Evolutionary conservation across 1,140 invertebrate species (phyloP), one percentile per base, ranked within the genome.

Genomic region (Drosophila orosa): DNA sequence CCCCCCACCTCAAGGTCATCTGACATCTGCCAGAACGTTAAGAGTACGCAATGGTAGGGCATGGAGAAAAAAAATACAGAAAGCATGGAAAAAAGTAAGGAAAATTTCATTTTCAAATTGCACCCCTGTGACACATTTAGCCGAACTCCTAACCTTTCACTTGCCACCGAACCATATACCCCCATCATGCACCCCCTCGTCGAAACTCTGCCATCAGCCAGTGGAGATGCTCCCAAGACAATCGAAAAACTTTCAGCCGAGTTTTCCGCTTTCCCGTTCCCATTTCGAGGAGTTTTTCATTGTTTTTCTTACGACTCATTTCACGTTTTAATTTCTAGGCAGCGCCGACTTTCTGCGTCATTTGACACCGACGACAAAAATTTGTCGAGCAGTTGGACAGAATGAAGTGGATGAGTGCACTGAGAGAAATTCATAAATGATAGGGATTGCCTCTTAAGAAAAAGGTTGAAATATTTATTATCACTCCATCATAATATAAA

Each of bases 21-120:
- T 74, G 39, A 13, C 71, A 40, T 33, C 50, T 54, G 50, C 15
- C 39, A 45, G 52, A 74, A 58, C 72, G 48, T 74, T 65, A 74
- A 72, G 27, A 12, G 8, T 48, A 48, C 65, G 67, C 42, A 44
- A 52, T 80, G 59, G 48, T 45, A 45, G 24, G 48, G 10, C 39
- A 33, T n/a, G 37, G 33, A 61, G 33, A 33, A 59, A 52, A 71
- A 66, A 55, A 44, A 65, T 3, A 37, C 62, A 57, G 68, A 66
- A 13, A 68, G 48, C 52, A 48, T 47, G 48, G 33, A 37, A 52
- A 73, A 56, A 50, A 62, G 72, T 65, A 55, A 31, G 42, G 61
- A 89, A 83, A 89, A 89, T 89, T 89, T 89, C 84, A 87, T 89
- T 83, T 83, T 80, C 84, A 89, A 89, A 89, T 90, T 89, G 84